Evolutionary conservation across 1,140 invertebrate species (phyloP), one percentile per base, ranked within the genome.

Genomic region (Euschistus heros): DNA sequence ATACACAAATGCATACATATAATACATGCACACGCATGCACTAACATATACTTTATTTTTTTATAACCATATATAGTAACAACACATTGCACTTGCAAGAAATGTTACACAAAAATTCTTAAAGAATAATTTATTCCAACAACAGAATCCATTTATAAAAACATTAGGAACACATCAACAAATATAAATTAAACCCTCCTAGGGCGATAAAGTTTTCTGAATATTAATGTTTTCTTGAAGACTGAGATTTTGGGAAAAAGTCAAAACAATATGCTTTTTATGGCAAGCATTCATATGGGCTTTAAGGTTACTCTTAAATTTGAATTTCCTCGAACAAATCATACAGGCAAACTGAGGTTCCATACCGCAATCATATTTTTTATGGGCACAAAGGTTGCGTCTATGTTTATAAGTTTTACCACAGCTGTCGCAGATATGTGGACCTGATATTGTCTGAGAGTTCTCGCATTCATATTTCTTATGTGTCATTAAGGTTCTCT

Each of bases 351-450:
- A 76, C 63, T 77, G 75, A 0, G 80, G 81, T 52, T 62, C 66
- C 26, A 80, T 80, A n/a, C 84, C 83, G 72, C 85, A 86, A 73
- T 87, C 84, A 66, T 83, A 77, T 69, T 78, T 74, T 0, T 78
- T 73, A 67, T 83, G 81, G 18, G 60, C 62, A 18, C 54, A 62
- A 42, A 72, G 46, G 44, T 66, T 65, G 0, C 50, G 50, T 37
- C 66, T 64, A 46, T 71, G 66, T 27, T 70, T 70, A 57, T 72
- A 72, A 18, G 42, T 61, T 8, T 67, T 66, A 0, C 69, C 69
- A 47, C 71, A 72, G 60, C 69, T 71, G 67, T 26, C 50, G 50
- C 66, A 68, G 44, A 33, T 52, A 27, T 60, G 66, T 42, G 59
- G 59, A 13, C 59, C 30, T 2, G 59, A 61, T 0, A 24, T 42